These are phyloP conservation scores for Pseudorasbora parva DNA, from an alignment of 2,113 vertebrate species.

Conservation along the genomic window DNA sequence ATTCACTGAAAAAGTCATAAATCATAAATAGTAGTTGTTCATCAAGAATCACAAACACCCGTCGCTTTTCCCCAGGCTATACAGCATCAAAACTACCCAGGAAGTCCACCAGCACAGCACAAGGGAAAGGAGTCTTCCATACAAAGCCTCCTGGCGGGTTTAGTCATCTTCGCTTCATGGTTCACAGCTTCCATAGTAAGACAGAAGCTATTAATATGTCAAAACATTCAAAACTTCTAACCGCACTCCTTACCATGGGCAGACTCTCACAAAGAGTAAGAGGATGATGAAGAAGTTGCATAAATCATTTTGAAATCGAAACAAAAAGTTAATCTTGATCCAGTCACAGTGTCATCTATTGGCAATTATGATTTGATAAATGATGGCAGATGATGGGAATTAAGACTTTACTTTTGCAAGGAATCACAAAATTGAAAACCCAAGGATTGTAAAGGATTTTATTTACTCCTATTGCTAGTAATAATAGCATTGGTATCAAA, in stretches of 20 bases:
- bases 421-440: background rate
- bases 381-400: background rate
- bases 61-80: conserved; percentile 77
- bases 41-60: conserved; percentile 82
- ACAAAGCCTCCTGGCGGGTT: conserved; percentile 72
- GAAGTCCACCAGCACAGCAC: conserved; percentile 56
- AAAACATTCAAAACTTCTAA: conserved; percentile 69
- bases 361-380: conserved; percentile 40
- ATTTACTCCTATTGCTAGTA: background rate
- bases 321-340: conserved; percentile 15
- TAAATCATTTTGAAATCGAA: conserved; percentile 34
- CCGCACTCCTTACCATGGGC: conserved; percentile 40
- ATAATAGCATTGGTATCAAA: background rate
- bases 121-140: conserved; percentile 62
- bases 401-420: background rate
- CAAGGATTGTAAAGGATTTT: background rate
- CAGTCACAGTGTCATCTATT: conserved; percentile 28
- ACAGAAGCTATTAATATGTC: conserved; percentile 77
- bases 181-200: conserved; percentile 68
- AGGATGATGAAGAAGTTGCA: conserved; percentile 31
- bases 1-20: conserved; percentile 52
- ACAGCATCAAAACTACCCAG: conserved; percentile 60
- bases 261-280: conserved; percentile 29
- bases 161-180: conserved; percentile 67
- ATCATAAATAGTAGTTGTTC: conserved; percentile 78